Evolutionary conservation across 2,113 vertebrate species (phyloP).

Genomic region (Pristiophorus japonicus): DNA sequence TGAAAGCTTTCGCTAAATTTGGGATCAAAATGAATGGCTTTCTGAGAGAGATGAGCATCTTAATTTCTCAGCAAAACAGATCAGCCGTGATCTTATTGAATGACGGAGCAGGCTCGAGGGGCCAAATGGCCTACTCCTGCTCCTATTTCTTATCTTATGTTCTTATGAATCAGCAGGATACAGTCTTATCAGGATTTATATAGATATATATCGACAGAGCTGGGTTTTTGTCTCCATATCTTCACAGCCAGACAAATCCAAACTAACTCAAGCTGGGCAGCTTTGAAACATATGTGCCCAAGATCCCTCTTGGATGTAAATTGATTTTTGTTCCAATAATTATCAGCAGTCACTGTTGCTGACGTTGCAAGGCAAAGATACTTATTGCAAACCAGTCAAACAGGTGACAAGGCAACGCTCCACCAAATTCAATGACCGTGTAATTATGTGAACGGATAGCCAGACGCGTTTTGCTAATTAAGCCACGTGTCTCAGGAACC

Average conservation of each 20-base stretch:
- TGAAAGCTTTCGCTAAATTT: background rate
- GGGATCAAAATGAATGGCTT: background rate
- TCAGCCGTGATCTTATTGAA: too few relatives aligned
- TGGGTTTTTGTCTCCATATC: background rate
- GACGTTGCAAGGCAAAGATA: background rate
- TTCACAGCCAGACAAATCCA: background rate
- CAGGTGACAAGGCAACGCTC: background rate
- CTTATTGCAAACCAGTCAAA: background rate
- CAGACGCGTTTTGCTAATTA: background rate
- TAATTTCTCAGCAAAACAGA: background rate
- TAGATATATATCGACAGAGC: background rate
- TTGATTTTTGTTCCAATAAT: background rate
- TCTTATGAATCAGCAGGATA: background rate
- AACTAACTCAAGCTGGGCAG: background rate
- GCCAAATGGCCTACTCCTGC: too few relatives aligned
- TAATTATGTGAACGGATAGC: background rate
- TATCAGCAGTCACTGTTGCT: background rate
- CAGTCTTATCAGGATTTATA: background rate
- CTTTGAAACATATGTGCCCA: background rate
- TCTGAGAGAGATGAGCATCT: background rate
- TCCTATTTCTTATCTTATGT: too few relatives aligned
- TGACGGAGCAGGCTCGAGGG: too few relatives aligned
- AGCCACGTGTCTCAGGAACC: background rate
- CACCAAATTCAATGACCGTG: background rate
- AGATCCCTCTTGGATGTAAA: background rate